These are phyloP conservation scores for Opisthograptis luteolata DNA, from an alignment of 2,888 invertebrate genomes.

Conservation along the genomic window DNA sequence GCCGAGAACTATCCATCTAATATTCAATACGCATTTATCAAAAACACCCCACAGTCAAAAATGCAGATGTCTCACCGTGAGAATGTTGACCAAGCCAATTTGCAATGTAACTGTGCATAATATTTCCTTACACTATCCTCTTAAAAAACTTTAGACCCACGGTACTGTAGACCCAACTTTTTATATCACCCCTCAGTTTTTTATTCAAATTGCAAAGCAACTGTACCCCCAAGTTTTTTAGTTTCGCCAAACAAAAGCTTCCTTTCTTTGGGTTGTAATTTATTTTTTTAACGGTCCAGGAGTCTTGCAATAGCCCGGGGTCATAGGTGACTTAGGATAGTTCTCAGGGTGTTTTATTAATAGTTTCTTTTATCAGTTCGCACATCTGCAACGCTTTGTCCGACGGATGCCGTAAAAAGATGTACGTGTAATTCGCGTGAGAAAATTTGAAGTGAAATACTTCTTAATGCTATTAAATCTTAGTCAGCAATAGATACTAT, in stretches of 20 bases:
- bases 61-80: conserved; percentile 54
- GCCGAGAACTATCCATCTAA: neutral
- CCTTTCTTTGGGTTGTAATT: conserved; percentile 71
- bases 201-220: conserved; percentile 78
- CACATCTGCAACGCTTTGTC: conserved; percentile 63
- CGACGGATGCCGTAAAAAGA: conserved; percentile 41
- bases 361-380: conserved; percentile 62
- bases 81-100: conserved; percentile 74
- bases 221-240: conserved; percentile 68
- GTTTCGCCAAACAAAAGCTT: conserved; percentile 71
- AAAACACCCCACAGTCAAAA: conserved; percentile 13
- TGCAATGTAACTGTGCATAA: conserved; percentile 68
- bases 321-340: conserved; percentile 77
- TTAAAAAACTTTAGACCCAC: conserved; percentile 62
- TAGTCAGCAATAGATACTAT: too few species aligned
- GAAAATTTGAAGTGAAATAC: conserved; percentile 26
- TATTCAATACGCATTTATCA: neutral
- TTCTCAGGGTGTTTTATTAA: conserved; percentile 78
- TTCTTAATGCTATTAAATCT: too few species aligned
- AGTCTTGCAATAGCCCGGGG: conserved; percentile 66
- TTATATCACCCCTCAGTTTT: conserved; percentile 73
- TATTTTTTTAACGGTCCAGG: conserved; percentile 76
- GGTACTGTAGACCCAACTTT: conserved; percentile 50
- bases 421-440: conserved; percentile 30
- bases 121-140: conserved; percentile 58